Conservation (phyloP, 2,797 vertebrate genomes). For the Sternotherus odoratus region DNA sequence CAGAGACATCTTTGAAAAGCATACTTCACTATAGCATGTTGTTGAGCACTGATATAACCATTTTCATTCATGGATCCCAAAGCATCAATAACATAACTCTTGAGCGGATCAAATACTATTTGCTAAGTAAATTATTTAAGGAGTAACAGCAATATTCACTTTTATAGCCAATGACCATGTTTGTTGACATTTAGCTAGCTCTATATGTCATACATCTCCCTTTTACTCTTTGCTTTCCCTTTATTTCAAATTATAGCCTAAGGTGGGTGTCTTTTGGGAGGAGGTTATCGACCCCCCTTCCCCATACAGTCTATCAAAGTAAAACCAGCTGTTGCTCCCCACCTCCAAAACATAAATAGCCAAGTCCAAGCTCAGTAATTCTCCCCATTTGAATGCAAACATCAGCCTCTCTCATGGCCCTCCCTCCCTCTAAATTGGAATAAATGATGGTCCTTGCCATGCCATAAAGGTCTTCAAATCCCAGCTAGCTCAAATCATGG, state of each 20-base stretch:
- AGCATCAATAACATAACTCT: constrained; percentile 69
- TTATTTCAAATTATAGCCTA: constrained; percentile 45
- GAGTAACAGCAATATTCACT: constrained; percentile 75
- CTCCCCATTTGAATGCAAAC: neutral
- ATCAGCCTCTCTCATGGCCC: neutral
- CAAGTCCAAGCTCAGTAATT: neutral
- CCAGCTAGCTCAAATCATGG: fast-evolving
- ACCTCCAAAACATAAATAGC: neutral
- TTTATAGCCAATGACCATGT: constrained; percentile 76
- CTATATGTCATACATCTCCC: constrained; percentile 70
- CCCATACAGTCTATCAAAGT: neutral
- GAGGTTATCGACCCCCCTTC: no score
- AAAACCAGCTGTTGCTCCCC: neutral
- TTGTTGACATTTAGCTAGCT: constrained; percentile 58
- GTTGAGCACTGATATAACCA: neutral
- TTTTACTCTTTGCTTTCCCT: constrained; percentile 73
- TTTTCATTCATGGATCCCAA: constrained; percentile 36
- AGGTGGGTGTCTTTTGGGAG: neutral
- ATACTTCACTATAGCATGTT: neutral
- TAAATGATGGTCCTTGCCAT: fast-evolving
- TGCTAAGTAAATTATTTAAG: constrained; percentile 77
- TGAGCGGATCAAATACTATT: constrained; percentile 70
- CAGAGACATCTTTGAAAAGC: neutral
- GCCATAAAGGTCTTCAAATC: neutral
- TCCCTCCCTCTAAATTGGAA: neutral